Conservation (phyloP, 2,888 invertebrate species). For the Cepaea hortensis region DNA sequence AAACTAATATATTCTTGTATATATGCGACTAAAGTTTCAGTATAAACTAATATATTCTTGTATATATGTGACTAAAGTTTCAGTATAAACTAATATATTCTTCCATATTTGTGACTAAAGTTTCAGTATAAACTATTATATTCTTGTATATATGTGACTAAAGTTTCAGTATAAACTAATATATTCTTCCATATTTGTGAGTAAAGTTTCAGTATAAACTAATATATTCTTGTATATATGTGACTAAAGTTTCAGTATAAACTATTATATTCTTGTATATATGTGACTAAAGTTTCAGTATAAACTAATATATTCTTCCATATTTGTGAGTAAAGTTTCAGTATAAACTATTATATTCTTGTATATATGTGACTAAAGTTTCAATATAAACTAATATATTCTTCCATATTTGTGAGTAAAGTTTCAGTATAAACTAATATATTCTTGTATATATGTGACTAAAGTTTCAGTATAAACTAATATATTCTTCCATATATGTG, state of each 20-base stretch:
- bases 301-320: conserved; percentile 8
- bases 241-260: conserved; percentile 3
- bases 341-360: conserved; percentile 29
- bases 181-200: too few relatives aligned
- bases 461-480: conserved; percentile 16
- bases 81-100: conserved; percentile 27
- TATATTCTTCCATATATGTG: too few relatives aligned
- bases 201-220: conserved; percentile 13
- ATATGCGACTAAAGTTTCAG: not conserved
- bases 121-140: conserved; percentile 21
- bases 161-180: conserved; percentile 19
- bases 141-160: too few relatives aligned
- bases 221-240: too few relatives aligned
- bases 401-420: too few relatives aligned
- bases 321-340: too few relatives aligned
- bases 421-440: conserved; percentile 22
- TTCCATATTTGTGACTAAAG: too few relatives aligned
- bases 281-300: conserved; percentile 1
- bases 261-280: too few relatives aligned
- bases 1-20: too few relatives aligned
- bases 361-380: too few relatives aligned
- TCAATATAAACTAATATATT: conserved; percentile 17
- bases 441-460: too few relatives aligned
- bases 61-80: too few relatives aligned
- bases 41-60: conserved; percentile 26